Base-by-base conservation (phyloP, 1,140 invertebrate species). In the Drosophila micromelanica region DNA sequence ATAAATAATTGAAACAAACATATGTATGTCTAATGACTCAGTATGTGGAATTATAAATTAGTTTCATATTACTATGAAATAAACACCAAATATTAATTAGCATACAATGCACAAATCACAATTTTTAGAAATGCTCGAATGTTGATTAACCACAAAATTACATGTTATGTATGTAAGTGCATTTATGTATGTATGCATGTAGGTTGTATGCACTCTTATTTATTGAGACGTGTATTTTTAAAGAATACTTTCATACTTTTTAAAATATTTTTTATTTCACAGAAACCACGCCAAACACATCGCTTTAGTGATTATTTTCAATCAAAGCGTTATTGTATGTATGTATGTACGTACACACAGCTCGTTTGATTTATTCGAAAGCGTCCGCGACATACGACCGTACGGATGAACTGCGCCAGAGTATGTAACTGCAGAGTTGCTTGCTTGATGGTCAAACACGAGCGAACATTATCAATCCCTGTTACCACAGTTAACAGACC, bases 331-430 rank as follows among this genome's bases (percentile, higher is more conserved):
- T 54, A 37, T 20, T 54, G 8, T 37, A 69, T n/a, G 43, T 59
- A 61, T 69, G 49, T 46, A 61, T 56, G 32, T 67, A 59, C 43
- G 57, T 46, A 67, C 30, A 54, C 48, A 45, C 27, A 40, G 43
- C 12, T 38, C 51, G 45, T 43, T 71, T 32, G 64, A 71, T 42
- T 49, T 17, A 37, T 37, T 51, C 7, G 27, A 62, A 23, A 51
- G 45, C 60, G 43, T 65, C 68, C 68, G 68, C 60, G 60, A 49
- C 52, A 64, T 27, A 43, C 61, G 52, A 43, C 52, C 61, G 45
- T 56, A 49, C 61, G 45, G 52, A 37, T 43, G 52, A 57, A 38
- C 61, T 42, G 38, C 61, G 45, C 45, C 35, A 55, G 67, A 70
- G 38, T 63, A 13, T 63, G 13, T 63, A 70, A 55, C 59, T 55